These are phyloP conservation scores for Anas bahamensis DNA, from an alignment of 2,797 vertebrate genomes.

Conservation along the genomic window DNA sequence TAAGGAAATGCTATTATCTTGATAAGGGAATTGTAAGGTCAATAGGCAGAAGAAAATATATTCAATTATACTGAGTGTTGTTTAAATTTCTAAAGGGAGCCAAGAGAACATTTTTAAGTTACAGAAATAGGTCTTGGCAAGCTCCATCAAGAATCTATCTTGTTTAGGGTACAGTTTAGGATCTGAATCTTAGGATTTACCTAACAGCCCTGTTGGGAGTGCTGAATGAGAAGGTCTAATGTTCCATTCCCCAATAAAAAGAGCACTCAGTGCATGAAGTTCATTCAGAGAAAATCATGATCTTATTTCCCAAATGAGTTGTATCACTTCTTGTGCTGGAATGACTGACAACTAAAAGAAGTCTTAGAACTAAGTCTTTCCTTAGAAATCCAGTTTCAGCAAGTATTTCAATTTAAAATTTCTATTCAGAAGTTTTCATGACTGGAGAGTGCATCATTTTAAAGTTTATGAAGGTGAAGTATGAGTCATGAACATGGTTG, in stretches of 20 bases:
- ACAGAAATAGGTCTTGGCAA: not conserved
- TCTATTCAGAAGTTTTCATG: not conserved
- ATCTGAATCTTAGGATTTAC: slow-evolving; percentile 10
- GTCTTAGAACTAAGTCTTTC: not conserved
- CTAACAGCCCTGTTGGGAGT: not conserved
- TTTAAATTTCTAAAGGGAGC: not conserved
- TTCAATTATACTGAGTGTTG: not conserved
- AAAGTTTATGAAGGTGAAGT: slow-evolving; percentile 11
- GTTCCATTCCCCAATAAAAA: not conserved
- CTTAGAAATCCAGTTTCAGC: not conserved
- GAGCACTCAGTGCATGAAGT: not conserved
- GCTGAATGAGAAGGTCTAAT: slow-evolving; percentile 7
- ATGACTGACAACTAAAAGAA: slow-evolving; percentile 25
- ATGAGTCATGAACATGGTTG: not conserved
- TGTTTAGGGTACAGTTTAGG: not conserved
- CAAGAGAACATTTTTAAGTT: not conserved
- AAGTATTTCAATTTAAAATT: slow-evolving; percentile 18
- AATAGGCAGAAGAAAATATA: not conserved
- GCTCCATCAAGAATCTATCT: not conserved
- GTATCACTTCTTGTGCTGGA: not conserved
- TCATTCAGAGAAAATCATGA: not conserved
- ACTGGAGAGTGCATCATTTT: not conserved
- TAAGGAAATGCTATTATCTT: not conserved
- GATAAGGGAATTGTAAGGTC: not conserved
- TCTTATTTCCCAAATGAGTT: slow-evolving; percentile 12